These are phyloP conservation scores for Carlito syrichta DNA, from an alignment of 2,113 vertebrate genomes.

Conservation along the genomic window DNA sequence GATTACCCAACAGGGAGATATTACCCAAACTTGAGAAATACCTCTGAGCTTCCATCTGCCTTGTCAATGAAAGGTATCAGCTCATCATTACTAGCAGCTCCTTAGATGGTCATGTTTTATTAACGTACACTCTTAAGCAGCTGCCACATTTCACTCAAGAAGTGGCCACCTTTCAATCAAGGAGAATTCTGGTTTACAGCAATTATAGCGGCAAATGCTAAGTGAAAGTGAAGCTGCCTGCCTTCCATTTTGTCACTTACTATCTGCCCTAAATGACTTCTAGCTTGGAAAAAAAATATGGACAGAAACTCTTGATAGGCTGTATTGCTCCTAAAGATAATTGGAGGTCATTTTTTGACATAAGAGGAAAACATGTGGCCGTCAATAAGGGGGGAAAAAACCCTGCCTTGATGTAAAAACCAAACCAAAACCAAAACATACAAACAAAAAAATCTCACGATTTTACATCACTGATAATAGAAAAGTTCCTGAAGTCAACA, in stretches of 20 bases:
- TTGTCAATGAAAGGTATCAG: slow-evolving; percentile 18
- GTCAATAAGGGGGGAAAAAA: neutral
- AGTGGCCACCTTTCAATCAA: slow-evolving; percentile 35
- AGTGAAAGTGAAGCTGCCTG: neutral
- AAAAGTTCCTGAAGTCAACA: neutral
- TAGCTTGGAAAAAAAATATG: neutral
- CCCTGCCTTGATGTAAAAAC: neutral
- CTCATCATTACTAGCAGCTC: neutral
- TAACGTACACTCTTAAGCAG: slow-evolving; percentile 38
- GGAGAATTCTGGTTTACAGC: neutral
- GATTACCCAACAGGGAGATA: neutral
- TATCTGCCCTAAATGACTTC: neutral
- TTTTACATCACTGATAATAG: neutral
- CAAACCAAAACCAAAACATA: neutral
- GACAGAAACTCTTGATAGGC: neutral
- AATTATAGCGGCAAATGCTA: neutral
- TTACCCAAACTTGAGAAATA: slow-evolving; percentile 21
- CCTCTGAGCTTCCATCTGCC: neutral
- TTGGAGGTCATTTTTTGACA: neutral
- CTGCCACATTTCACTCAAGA: slow-evolving; percentile 48
- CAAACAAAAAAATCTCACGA: neutral
- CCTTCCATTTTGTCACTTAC: neutral
- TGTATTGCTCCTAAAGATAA: neutral
- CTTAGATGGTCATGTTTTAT: slow-evolving; percentile 55
- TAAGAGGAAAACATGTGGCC: neutral